Percentiles rank a stretch among this genome's conserved stretches.
phyloP scores from a whole-genome alignment of 2,888 invertebrate species.

The Scelioninae gen. 2 region DNA sequence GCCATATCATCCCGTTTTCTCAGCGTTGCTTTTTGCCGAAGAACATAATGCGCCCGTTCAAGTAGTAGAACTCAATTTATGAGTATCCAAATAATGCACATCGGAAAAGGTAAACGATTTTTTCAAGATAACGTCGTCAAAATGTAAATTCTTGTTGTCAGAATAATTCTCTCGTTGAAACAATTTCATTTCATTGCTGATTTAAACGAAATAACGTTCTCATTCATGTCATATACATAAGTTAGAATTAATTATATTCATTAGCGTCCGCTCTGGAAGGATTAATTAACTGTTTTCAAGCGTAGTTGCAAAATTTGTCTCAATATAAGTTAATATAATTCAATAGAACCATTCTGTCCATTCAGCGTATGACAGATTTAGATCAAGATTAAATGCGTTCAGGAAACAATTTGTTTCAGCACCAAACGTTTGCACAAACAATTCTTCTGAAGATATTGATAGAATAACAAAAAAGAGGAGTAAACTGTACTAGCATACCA shows the following conservation, averaged over 20 bases:
- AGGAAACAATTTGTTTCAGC: background rate
- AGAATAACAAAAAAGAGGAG: too few species aligned
- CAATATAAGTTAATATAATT: conserved; percentile 3
- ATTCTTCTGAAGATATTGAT: too few species aligned
- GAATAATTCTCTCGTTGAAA: background rate
- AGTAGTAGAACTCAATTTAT: conserved; percentile 2
- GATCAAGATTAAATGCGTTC: too few species aligned
- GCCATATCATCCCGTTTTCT: too few species aligned
- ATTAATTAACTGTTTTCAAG: conserved; percentile 10
- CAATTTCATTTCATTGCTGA: background rate
- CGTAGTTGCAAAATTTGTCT: conserved; percentile 4
- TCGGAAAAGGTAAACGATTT: background rate
- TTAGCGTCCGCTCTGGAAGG: background rate
- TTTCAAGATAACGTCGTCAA: conserved; percentile 1
- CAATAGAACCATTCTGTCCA: too few species aligned
- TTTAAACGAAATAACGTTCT: background rate
- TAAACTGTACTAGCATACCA: too few species aligned
- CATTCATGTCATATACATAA: background rate
- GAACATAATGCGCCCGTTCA: too few species aligned
- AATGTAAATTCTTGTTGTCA: conserved; percentile 5
- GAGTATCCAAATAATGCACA: background rate
- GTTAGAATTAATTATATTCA: background rate
- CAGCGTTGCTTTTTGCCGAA: too few species aligned
- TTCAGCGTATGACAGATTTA: too few species aligned
- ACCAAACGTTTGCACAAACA: too few species aligned